Percentiles rank a stretch among this genome's conserved stretches.
These are phyloP conservation scores for Drosophila prolongata DNA, from an alignment of 2,888 invertebrate species.

Conservation along the genomic window DNA sequence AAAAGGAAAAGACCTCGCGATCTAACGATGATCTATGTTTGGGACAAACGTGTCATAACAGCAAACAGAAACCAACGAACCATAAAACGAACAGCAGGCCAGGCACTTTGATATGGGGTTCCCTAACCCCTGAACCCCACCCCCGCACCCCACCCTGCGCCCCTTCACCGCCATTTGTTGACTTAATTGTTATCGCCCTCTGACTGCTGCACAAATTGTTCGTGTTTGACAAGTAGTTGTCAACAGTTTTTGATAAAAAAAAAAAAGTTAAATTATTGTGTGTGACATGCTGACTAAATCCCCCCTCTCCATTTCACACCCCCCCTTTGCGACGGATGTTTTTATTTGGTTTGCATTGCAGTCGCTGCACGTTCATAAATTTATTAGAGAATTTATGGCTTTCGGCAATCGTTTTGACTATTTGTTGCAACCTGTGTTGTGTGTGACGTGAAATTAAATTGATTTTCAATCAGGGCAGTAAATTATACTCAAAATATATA, in stretches of 20 bases:
- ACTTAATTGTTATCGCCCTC: constrained; percentile 68
- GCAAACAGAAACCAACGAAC: constrained; percentile 64
- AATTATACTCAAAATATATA: constrained; percentile 55
- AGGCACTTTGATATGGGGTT: constrained; percentile 57
- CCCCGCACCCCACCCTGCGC: not conserved
- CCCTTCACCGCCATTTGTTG: constrained; percentile 49
- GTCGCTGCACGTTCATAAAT: constrained; percentile 51
- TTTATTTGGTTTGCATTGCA: constrained; percentile 53
- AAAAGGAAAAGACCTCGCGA: constrained; percentile 10
- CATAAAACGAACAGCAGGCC: constrained; percentile 63
- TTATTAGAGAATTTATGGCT: constrained; percentile 65
- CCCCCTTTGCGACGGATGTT: constrained; percentile 50
- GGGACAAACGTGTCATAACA: constrained; percentile 64
- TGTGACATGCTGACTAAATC: constrained; percentile 26
- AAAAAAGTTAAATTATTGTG: constrained; percentile 49
- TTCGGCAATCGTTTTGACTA: constrained; percentile 51
- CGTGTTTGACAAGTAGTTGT: constrained; percentile 76
- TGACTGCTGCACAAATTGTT: constrained; percentile 70
- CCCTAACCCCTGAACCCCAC: constrained; percentile 18
- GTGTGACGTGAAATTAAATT: constrained; percentile 43
- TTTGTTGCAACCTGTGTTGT: constrained; percentile 5
- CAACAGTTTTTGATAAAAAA: constrained; percentile 72
- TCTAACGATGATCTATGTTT: constrained; percentile 42
- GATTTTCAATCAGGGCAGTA: constrained; percentile 68
- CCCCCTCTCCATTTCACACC: not conserved